Percentiles rank a stretch among this genome's conserved stretches.
Conservation (phyloP, 1,140 invertebrate species). For the Sogatella furcifera region DNA sequence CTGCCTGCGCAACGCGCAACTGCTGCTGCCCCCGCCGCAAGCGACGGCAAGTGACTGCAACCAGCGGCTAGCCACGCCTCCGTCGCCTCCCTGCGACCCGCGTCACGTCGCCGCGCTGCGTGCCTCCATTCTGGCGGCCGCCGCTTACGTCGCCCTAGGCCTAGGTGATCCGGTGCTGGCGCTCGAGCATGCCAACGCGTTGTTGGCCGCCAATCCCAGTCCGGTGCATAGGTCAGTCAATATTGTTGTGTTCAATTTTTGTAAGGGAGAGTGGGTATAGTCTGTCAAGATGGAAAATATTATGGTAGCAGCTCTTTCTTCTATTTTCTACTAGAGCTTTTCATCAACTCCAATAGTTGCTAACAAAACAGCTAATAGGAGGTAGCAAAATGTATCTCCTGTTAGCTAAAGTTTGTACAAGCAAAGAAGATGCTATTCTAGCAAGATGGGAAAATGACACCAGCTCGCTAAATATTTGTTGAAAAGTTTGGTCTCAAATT, state of each 20-base stretch:
- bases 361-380: no score
- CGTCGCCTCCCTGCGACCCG: slow-evolving; percentile 10
- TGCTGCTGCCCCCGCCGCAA: slow-evolving; percentile 16
- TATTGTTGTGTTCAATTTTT: neutral
- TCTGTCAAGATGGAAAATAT: no score
- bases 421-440: no score
- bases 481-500: no score
- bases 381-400: no score
- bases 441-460: no score
- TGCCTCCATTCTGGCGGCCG: slow-evolving; percentile 59
- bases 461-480: no score
- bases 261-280: no score
- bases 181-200: slow-evolving; percentile 57
- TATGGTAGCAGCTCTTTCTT: no score
- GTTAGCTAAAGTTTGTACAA: no score
- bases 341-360: no score
- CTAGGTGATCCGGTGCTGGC: slow-evolving; percentile 76
- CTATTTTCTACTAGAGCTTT: no score
- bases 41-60: slow-evolving; percentile 3
- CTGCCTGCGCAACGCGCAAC: slow-evolving; percentile 74
- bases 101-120: slow-evolving; percentile 13
- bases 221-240: slow-evolving; percentile 42
- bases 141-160: slow-evolving; percentile 74
- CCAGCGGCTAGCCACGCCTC: neutral
- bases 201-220: slow-evolving; percentile 27